Percentiles rank a stretch among this genome's conserved stretches.
Evolutionary conservation across 1,140 invertebrate species (phyloP).

Genomic region (Cydia fagiglandana): DNA sequence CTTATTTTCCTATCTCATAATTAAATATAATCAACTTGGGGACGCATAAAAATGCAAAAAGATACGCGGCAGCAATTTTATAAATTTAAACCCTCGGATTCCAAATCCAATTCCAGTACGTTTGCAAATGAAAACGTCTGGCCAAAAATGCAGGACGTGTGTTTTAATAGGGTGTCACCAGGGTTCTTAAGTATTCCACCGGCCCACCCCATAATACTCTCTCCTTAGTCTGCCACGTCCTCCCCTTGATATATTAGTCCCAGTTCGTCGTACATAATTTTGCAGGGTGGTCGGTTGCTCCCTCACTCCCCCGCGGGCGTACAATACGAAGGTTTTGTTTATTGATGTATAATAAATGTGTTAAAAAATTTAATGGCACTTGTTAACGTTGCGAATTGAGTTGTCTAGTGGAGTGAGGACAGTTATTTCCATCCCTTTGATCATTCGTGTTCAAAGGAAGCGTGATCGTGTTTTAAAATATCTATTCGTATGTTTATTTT

Average conservation of each 20-base stretch:
- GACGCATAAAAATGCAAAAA: constrained; percentile 7
- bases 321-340: constrained; percentile 75
- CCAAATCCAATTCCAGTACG: constrained; percentile 36
- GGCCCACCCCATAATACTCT: constrained; percentile 75
- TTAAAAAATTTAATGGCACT: constrained; percentile 46
- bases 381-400: constrained; percentile 22
- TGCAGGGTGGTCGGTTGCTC: constrained; percentile 66
- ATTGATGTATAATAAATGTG: constrained; percentile 59
- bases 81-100: constrained; percentile 33
- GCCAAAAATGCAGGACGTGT: constrained; percentile 74
- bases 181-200: constrained; percentile 78
- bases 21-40: constrained; percentile 11
- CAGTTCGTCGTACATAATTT: constrained; percentile 80
- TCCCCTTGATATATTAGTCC: constrained; percentile 79
- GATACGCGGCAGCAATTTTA: background rate
- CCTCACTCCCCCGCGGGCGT: constrained; percentile 46
- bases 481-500: constrained; percentile 14
- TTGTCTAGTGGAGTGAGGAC: constrained; percentile 17
- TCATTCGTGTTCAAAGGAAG: constrained; percentile 28
- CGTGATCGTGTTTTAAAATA: background rate
- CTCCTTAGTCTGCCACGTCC: constrained; percentile 77
- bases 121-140: constrained; percentile 70
- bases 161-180: constrained; percentile 78
- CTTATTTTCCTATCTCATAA: constrained; percentile 1
- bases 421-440: constrained; percentile 27